Conservation (phyloP, 2,888 invertebrate species). For the Apocheima hispidaria region DNA sequence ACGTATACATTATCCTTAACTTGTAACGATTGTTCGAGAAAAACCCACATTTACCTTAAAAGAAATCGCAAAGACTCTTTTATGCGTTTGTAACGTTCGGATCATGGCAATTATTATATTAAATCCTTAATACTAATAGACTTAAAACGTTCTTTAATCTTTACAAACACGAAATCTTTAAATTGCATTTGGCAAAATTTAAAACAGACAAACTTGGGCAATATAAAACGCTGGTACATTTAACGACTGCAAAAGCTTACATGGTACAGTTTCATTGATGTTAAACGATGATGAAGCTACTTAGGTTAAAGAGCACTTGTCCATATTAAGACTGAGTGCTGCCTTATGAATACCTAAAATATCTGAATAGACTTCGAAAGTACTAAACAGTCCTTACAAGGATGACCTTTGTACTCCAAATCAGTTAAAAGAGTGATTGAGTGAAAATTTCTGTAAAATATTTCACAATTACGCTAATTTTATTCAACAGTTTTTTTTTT, state of each 20-base stretch:
- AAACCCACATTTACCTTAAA: conserved; percentile 12
- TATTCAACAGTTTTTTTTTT: not conserved
- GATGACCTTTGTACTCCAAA: not conserved
- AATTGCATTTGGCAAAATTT: not conserved
- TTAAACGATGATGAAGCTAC: conserved; percentile 5
- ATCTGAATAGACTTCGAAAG: conserved; percentile 8
- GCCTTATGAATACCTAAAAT: conserved; percentile 4
- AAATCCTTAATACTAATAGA: not conserved
- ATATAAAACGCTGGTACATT: not conserved
- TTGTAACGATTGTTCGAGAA: conserved; percentile 2
- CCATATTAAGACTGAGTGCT: conserved; percentile 1
- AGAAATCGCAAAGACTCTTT: not conserved
- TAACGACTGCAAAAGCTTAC: not conserved
- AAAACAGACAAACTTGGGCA: not conserved
- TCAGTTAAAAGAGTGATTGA: not conserved
- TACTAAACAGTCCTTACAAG: conserved; percentile 1
- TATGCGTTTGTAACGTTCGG: not conserved
- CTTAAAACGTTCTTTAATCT: not conserved
- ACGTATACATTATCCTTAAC: conserved; percentile 1
- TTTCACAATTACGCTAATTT: conserved; percentile 1
- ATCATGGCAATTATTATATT: not conserved
- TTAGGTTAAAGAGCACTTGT: not conserved
- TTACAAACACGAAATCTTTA: not conserved
- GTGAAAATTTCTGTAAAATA: not conserved
- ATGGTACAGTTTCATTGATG: not conserved